Conservation (phyloP, 2,797 vertebrate species). For the Lagothrix lagotricha region DNA sequence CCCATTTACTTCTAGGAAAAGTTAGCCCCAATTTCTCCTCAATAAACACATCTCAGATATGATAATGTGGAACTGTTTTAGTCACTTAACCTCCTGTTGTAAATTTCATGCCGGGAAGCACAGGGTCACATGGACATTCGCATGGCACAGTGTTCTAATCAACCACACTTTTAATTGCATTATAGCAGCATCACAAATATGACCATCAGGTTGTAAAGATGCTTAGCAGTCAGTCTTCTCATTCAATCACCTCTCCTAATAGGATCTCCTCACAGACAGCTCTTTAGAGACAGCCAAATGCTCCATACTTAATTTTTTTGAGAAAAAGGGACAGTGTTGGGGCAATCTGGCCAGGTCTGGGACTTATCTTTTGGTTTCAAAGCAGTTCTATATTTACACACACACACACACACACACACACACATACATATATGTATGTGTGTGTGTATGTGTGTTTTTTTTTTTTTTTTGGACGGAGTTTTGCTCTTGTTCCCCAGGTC, state of each 20-base stretch:
- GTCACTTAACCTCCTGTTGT: background rate
- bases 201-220: background rate
- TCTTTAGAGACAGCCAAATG: background rate
- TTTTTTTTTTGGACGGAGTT: no score
- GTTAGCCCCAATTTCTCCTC: background rate
- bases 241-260: background rate
- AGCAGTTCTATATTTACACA: background rate
- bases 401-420: rapidly evolving
- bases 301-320: background rate
- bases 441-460: no score
- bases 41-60: background rate
- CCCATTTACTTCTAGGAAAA: background rate
- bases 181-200: background rate
- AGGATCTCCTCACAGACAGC: background rate
- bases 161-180: background rate
- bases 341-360: background rate
- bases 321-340: background rate
- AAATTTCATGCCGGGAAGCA: background rate
- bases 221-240: background rate
- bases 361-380: background rate
- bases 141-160: background rate
- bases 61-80: background rate
- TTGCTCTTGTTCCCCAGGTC: no score
- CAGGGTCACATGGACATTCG: background rate
- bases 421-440: no score